These are phyloP conservation scores for Leuciscus waleckii DNA, from an alignment of 2,797 vertebrate genomes.

Conservation along the genomic window DNA sequence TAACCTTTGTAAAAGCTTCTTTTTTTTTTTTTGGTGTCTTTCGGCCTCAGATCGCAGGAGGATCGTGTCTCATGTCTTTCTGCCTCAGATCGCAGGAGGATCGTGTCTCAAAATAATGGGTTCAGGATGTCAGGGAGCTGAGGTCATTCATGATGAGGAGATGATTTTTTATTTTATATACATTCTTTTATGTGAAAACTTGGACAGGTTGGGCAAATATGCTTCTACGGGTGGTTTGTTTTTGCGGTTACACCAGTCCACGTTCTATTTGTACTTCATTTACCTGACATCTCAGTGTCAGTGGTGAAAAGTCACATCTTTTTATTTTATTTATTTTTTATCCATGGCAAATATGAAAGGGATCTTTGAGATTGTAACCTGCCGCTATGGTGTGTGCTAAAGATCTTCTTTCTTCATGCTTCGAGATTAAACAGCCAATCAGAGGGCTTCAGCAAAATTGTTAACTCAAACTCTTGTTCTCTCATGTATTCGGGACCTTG, in stretches of 20 bases:
- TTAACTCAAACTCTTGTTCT: constrained; percentile 73
- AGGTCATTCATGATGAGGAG: constrained; percentile 69
- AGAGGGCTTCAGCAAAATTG: neutral
- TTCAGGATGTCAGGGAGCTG: constrained; percentile 77
- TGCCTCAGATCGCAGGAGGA: constrained; percentile 70
- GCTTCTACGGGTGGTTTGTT: constrained; percentile 64
- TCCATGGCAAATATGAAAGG: constrained; percentile 78
- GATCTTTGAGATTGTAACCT: constrained; percentile 70
- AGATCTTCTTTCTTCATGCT: constrained; percentile 67
- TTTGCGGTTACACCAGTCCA: constrained; percentile 62
- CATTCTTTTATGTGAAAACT: constrained; percentile 59
- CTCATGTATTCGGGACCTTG: constrained; percentile 72
- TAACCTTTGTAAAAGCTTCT: constrained; percentile 78
- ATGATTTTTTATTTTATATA: constrained; percentile 65
- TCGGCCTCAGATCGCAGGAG: constrained; percentile 70
- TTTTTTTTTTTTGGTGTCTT: constrained; percentile 65
- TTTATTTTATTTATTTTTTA: constrained; percentile 41
- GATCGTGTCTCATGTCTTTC: constrained; percentile 72
- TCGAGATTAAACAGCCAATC: constrained; percentile 51
- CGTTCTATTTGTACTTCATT: constrained; percentile 51
- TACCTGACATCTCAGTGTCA: constrained; percentile 63
- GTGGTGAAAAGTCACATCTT: constrained; percentile 70
- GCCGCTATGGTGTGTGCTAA: constrained; percentile 65
- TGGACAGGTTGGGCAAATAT: constrained; percentile 71
- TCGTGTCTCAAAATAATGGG: constrained; percentile 69